These are phyloP conservation scores for Fragum fragum DNA, from an alignment of 2,888 invertebrate species.

Conservation along the genomic window DNA sequence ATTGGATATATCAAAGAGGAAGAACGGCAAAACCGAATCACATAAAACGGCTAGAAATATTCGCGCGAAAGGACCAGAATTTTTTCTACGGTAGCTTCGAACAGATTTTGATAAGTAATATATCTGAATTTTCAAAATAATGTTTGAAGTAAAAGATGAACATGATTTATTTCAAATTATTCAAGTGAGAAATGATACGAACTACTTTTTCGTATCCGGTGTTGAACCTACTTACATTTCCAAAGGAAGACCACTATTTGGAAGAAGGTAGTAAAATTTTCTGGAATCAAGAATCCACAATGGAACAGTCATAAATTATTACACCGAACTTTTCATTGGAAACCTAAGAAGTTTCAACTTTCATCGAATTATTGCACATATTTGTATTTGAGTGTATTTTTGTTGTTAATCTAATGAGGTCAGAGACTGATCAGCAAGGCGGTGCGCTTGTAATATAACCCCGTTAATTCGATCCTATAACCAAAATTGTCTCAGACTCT, in stretches of 20 bases:
- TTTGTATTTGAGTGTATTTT: constrained; percentile 4
- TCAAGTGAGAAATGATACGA: background rate
- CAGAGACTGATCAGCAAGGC: constrained; percentile 19
- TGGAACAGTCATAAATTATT: constrained; percentile 1
- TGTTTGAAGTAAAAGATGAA: no score
- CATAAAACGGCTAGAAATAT: background rate
- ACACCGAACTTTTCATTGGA: background rate
- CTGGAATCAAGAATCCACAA: constrained; percentile 2
- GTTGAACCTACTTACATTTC: constrained; percentile 2
- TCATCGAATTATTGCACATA: background rate
- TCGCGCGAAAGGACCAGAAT: no score
- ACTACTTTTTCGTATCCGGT: background rate
- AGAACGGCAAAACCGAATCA: background rate
- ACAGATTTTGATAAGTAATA: no score
- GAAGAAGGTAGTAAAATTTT: constrained; percentile 13
- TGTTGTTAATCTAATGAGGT: constrained; percentile 17
- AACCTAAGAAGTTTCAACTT: background rate
- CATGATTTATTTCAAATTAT: no score
- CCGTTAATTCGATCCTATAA: background rate
- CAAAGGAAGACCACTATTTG: background rate
- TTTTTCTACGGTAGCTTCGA: no score
- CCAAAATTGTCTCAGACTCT: no score
- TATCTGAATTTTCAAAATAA: no score
- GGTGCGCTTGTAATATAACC: background rate
- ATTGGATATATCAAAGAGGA: background rate